phyloP scores from a whole-genome alignment of 1,140 invertebrate species.

The Archegozetes longisetosus region DNA sequence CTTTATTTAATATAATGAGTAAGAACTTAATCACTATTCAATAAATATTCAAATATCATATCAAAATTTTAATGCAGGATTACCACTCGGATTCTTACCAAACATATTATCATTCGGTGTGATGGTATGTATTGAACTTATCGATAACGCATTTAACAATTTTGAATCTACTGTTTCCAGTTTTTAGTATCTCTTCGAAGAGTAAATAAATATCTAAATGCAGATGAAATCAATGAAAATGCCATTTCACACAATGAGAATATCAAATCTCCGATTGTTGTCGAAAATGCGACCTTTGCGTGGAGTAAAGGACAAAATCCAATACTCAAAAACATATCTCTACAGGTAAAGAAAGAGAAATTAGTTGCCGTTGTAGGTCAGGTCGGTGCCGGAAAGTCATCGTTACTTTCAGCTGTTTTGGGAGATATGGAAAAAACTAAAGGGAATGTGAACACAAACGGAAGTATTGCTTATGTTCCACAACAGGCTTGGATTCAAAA shows the following conservation, averaged over 20 bases:
- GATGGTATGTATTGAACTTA: background rate
- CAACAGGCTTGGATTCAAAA: slow-evolving; percentile 43
- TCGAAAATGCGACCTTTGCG: slow-evolving; percentile 34
- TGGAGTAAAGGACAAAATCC: slow-evolving; percentile 29
- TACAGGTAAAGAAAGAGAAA: slow-evolving; percentile 42
- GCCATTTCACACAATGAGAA: slow-evolving; percentile 19
- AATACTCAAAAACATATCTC: slow-evolving; percentile 35
- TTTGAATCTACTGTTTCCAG: background rate
- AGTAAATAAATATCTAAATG: slow-evolving; percentile 21
- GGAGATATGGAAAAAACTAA: slow-evolving; percentile 12
- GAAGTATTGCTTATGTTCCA: slow-evolving; percentile 29
- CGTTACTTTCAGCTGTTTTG: slow-evolving; percentile 37
- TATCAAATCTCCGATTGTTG: slow-evolving; percentile 23
- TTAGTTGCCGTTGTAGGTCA: slow-evolving; percentile 53
- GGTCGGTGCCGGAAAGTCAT: slow-evolving; percentile 49
- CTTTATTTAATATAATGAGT: slow-evolving; percentile 49
- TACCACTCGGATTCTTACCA: slow-evolving; percentile 34
- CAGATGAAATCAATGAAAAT: slow-evolving; percentile 23
- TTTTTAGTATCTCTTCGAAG: slow-evolving; percentile 24
- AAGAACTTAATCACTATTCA: slow-evolving; percentile 33
- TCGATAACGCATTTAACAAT: background rate
- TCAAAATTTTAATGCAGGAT: slow-evolving; percentile 19
- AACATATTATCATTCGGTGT: slow-evolving; percentile 28
- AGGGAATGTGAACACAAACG: slow-evolving; percentile 21
- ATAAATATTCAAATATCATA: slow-evolving; percentile 33